Conservation (phyloP, 1,140 invertebrate genomes). For the Bombus huntii region DNA sequence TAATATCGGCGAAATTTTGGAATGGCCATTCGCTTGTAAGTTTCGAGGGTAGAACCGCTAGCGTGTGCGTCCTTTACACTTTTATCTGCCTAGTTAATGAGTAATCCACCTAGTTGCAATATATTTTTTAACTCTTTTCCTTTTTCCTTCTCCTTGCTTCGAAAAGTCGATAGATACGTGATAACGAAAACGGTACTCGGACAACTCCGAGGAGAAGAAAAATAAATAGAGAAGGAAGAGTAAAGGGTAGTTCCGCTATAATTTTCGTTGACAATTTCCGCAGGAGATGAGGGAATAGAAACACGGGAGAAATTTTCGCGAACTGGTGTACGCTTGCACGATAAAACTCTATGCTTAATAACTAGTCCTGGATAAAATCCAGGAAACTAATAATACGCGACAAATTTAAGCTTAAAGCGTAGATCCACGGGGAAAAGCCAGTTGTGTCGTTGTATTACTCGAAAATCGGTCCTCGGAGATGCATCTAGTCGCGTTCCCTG, state of each 20-base stretch:
- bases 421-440: constrained; percentile 19
- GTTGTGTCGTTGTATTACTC: constrained; percentile 42
- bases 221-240: not conserved
- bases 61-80: no score
- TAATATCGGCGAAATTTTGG: not conserved
- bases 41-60: not conserved
- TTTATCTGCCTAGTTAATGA: no score
- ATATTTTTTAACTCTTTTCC: not conserved
- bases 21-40: not conserved
- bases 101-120: not conserved
- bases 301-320: constrained; percentile 19
- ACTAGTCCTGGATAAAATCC: constrained; percentile 55
- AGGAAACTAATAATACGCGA: constrained; percentile 56
- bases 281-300: not conserved
- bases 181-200: not conserved
- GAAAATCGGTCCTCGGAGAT: constrained; percentile 51
- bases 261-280: constrained; percentile 12
- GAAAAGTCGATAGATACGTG: not conserved
- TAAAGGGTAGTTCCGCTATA: not conserved
- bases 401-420: constrained; percentile 44
- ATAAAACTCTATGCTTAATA: constrained; percentile 58
- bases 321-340: not conserved
- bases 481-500: constrained; percentile 23
- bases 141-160: not conserved
- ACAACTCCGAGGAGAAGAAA: not conserved